Conservation (phyloP, 2,113 vertebrate species). For the Delphinapterus leucas region DNA sequence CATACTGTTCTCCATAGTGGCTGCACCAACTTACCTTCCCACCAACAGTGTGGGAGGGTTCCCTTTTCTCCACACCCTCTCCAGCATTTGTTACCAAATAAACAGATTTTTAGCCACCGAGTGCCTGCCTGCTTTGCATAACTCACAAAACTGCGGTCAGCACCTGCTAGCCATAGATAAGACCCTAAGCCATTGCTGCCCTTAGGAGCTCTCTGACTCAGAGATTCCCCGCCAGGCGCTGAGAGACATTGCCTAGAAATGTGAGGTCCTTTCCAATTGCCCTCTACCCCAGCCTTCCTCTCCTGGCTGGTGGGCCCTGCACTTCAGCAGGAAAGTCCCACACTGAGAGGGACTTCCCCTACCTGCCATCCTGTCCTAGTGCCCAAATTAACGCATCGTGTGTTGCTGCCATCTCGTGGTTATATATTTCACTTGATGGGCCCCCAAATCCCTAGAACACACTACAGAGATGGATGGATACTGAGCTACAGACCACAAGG, state of each 20-base stretch:
- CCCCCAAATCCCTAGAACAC: neutral
- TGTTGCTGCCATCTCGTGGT: neutral
- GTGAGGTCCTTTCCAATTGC: neutral
- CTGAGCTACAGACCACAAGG: neutral
- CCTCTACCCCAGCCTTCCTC: rapidly evolving
- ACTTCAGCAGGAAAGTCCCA: rapidly evolving
- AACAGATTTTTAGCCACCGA: neutral
- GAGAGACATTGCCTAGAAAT: rapidly evolving
- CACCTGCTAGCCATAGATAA: rapidly evolving
- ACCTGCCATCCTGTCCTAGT: rapidly evolving
- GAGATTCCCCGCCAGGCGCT: rapidly evolving
- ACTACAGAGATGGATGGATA: rapidly evolving
- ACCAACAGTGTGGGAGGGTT: neutral
- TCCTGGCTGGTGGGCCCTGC: neutral
- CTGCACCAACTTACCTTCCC: too few species aligned
- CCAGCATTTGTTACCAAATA: neutral
- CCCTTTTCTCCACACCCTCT: neutral
- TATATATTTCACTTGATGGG: rapidly evolving
- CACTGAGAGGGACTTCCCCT: rapidly evolving
- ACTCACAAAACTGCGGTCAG: neutral
- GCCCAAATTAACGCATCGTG: rapidly evolving
- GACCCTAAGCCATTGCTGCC: neutral
- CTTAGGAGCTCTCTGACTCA: neutral
- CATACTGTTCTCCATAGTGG: neutral
- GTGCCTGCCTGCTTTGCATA: neutral